phyloP scores from a whole-genome alignment of 2,113 vertebrate genomes.

The Rhodinocichla rosea region DNA sequence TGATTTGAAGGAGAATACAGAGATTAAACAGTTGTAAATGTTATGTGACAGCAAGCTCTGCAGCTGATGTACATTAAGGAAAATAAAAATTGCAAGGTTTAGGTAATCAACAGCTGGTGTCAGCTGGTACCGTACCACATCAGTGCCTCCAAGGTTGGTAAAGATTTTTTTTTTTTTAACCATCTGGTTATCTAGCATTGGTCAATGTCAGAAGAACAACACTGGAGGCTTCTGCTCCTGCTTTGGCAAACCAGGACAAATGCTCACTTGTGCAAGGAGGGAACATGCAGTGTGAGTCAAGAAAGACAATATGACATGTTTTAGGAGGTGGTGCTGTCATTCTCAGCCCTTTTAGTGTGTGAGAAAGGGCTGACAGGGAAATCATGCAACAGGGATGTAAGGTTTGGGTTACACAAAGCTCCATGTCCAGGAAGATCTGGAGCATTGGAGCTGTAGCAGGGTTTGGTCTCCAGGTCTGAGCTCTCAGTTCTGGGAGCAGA shows the following conservation, averaged over 20 bases:
- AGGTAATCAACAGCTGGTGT: conserved; percentile 35
- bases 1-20: background rate
- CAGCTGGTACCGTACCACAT: background rate
- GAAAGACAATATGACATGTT: background rate
- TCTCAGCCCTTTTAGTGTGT: background rate
- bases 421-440: background rate
- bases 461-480: background rate
- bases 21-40: background rate
- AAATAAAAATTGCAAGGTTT: conserved; percentile 33
- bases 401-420: background rate
- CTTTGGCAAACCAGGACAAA: background rate
- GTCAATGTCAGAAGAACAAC: background rate
- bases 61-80: background rate
- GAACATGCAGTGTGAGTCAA: background rate
- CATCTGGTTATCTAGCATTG: background rate
- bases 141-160: background rate
- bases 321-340: background rate
- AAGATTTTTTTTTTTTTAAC: conserved; percentile 17
- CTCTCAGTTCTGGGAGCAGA: background rate
- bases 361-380: background rate
- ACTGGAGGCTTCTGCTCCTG: background rate
- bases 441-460: accelerated
- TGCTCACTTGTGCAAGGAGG: accelerated
- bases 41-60: background rate
- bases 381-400: background rate